These are phyloP conservation scores for Oscheius sp. DNA, from an alignment of 2,888 invertebrate species.

Conservation along the genomic window DNA sequence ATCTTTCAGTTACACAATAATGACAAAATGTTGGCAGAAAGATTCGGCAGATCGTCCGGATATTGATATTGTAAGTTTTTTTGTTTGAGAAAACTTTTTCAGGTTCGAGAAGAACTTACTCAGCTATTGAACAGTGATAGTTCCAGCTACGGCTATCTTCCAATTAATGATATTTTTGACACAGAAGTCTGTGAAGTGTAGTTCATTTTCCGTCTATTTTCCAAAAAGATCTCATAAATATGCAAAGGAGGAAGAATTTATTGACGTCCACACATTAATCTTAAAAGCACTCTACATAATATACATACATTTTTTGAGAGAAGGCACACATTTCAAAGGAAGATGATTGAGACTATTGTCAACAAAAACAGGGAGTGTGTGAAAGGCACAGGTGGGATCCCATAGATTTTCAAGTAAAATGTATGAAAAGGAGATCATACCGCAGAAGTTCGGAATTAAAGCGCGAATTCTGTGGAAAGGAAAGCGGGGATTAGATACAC, in stretches of 20 bases:
- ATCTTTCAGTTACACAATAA: conserved; percentile 50
- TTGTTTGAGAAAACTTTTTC: not conserved
- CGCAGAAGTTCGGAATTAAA: not conserved
- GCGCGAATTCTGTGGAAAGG: not conserved
- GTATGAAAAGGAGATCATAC: not conserved
- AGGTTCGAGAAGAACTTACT: conserved; percentile 29
- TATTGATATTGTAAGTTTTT: conserved; percentile 37
- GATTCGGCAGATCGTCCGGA: conserved; percentile 42
- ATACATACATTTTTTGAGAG: conserved; percentile 7
- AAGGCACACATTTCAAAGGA: not conserved
- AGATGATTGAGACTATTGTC: not conserved
- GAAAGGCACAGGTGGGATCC: conserved; percentile 22
- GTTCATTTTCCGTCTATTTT: not conserved
- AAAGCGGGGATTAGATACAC: not conserved
- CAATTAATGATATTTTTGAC: conserved; percentile 5
- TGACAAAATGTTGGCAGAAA: conserved; percentile 49
- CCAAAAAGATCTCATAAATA: not conserved
- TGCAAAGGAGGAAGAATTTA: not conserved
- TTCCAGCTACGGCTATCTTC: conserved; percentile 52
- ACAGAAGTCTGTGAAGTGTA: conserved; percentile 17
- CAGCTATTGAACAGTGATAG: conserved; percentile 49
- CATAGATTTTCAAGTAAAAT: not conserved
- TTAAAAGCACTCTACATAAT: conserved; percentile 18
- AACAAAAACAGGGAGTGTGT: not conserved
- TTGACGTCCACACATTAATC: not conserved